Base-by-base conservation (phyloP, 2,113 vertebrate genomes). In the Ceyx melanurus region DNA sequence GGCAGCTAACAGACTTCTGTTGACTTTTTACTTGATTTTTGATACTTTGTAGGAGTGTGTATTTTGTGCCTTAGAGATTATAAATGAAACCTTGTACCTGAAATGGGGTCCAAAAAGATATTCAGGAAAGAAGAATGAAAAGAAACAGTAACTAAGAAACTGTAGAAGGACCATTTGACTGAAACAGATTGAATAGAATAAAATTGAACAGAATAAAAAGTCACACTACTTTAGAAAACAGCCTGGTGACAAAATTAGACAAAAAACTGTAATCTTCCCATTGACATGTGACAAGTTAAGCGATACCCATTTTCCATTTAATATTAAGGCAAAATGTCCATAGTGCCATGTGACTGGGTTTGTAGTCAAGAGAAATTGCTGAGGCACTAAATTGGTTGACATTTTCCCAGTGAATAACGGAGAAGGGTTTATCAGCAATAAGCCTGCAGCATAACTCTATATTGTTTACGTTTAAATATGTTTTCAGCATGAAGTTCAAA, bases 381-480 rank as follows among this genome's bases (percentile, higher is more conserved):
- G 31, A 61, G 56, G 10, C 12, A 48, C 10, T 21, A 48, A 17
- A 26, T 28, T 1, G 10, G 11, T 37, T 96, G 5, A 0, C 12
- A 66, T 66, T 89, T 92, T 84, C 28, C 6, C 10, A 17, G 21
- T 20, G 40, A 90, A 46, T 25, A 43, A 1, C 13, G 16, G 19
- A 66, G n/a, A 78, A 62, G 13, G 6, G 8, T 2, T 65, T 81
- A 50, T 71, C 42, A 75, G 33, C 22, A 72, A 9, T 29, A 77
- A 48, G 8, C 0, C 0, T 58, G 26, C 6, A 65, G 67, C 1
- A 4, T 43, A 35, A 85, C 43, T 61, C n/a, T 53, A 3, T 13
- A 29, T 57, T 40, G 4, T 72, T 89, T 43, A 29, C 7, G 11
- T 58, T n/a, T 45, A 68, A 61, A 16, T 50, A 67, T 33, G 26